phyloP scores from a whole-genome alignment of 2,888 invertebrate genomes.

The Xanthorhoe designata region DNA sequence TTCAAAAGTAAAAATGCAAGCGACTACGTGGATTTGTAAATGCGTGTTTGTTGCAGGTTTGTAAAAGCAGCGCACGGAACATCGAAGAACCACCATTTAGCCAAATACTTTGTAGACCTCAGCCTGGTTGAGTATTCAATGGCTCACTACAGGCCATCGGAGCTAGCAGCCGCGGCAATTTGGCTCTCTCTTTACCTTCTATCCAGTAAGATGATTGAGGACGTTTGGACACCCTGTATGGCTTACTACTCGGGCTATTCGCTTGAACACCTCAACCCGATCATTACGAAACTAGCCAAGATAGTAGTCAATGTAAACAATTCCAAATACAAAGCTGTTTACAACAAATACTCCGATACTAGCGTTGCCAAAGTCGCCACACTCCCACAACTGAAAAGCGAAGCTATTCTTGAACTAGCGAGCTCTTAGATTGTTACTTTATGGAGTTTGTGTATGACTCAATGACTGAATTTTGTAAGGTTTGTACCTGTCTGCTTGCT shows the following conservation, averaged over 20 bases:
- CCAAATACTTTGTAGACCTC: conserved; percentile 96
- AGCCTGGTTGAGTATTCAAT: conserved; percentile 92
- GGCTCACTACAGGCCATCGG: conserved; percentile 92
- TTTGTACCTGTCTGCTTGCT: conserved; percentile 66
- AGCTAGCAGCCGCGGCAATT: conserved; percentile 92
- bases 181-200: conserved; percentile 88
- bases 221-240: conserved; percentile 90
- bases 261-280: conserved; percentile 88
- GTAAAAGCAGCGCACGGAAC: conserved; percentile 86
- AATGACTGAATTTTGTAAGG: conserved; percentile 66
- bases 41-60: conserved; percentile 77
- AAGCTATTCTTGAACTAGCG: conserved; percentile 63
- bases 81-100: conserved; percentile 89
- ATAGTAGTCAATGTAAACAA: conserved; percentile 89
- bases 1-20: neutral
- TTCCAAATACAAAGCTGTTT: conserved; percentile 89
- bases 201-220: conserved; percentile 76
- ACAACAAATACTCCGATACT: conserved; percentile 86
- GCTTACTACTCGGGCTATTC: conserved; percentile 91
- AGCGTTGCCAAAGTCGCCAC: conserved; percentile 88
- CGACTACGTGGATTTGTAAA: neutral
- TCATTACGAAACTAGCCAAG: conserved; percentile 89
- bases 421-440: conserved; percentile 40
- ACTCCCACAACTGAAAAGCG: conserved; percentile 86
- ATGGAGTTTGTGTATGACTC: conserved; percentile 24